These are phyloP conservation scores for Orchestia grillus DNA, from an alignment of 1,140 invertebrate genomes.

Conservation along the genomic window DNA sequence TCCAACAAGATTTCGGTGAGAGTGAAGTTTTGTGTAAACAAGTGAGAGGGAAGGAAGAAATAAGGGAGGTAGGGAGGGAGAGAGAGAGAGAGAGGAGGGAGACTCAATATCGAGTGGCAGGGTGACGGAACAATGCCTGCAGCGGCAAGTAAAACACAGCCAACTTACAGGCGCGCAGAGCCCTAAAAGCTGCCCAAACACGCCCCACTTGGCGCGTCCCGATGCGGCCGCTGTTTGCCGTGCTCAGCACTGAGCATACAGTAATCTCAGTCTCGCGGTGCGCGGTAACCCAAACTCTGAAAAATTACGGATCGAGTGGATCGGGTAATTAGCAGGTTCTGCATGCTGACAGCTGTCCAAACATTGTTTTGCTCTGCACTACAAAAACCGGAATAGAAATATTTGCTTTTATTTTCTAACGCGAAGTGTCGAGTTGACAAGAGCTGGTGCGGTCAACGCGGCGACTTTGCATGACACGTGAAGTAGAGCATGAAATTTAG, in stretches of 20 bases:
- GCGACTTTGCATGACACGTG: not conserved
- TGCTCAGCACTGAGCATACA: not conserved
- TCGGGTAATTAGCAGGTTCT: not conserved
- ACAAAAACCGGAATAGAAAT: not conserved
- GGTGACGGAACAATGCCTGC: not conserved
- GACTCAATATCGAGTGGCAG: constrained; percentile 45
- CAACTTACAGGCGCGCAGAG: not conserved
- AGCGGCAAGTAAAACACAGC: not conserved
- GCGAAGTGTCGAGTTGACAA: not conserved
- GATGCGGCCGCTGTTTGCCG: not conserved
- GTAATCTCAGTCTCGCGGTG: not conserved
- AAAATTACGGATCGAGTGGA: not conserved
- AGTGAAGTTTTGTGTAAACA: constrained; percentile 54
- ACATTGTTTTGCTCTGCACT: not conserved
- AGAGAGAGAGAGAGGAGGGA: not conserved
- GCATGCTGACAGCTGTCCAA: not conserved
- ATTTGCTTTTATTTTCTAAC: not conserved
- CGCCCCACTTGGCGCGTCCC: not conserved
- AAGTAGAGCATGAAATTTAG: not conserved
- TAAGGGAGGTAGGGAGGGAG: too few relatives aligned
- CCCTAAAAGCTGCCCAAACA: constrained; percentile 23
- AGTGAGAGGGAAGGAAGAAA: not conserved
- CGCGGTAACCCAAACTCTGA: not conserved
- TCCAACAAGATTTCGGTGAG: constrained; percentile 48
- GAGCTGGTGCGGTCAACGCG: not conserved